Conservation (phyloP, 2,888 invertebrate genomes). For the Lypha dubia region DNA sequence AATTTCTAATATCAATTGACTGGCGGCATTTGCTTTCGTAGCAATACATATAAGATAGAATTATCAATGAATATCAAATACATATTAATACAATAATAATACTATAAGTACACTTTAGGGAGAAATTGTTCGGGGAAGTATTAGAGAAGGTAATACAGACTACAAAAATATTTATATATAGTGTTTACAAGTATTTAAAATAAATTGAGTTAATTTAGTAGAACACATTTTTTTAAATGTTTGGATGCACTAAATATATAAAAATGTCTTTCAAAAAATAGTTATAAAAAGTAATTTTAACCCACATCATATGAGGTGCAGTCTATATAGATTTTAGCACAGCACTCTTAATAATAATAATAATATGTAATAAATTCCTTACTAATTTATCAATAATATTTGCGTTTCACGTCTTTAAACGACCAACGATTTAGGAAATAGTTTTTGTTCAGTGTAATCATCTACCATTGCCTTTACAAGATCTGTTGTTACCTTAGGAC, state of each 20-base stretch:
- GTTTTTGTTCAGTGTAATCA: slow-evolving; percentile 91
- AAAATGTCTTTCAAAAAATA: slow-evolving; percentile 41
- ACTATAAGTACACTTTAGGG: slow-evolving; percentile 81
- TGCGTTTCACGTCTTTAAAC: slow-evolving; percentile 83
- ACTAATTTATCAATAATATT: slow-evolving; percentile 10
- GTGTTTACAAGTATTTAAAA: slow-evolving; percentile 3
- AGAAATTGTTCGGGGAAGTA: slow-evolving; percentile 14
- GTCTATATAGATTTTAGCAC: slow-evolving; percentile 64
- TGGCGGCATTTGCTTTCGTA: slow-evolving; percentile 17
- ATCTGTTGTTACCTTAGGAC: slow-evolving; percentile 87
- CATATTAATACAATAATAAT: slow-evolving; percentile 74
- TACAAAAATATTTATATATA: slow-evolving; percentile 17
- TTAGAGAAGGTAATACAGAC: slow-evolving; percentile 4
- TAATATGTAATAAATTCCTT: too few relatives aligned
- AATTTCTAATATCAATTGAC: slow-evolving; percentile 62
- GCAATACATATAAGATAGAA: slow-evolving; percentile 45
- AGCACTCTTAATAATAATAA: slow-evolving; percentile 47
- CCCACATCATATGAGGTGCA: slow-evolving; percentile 59
- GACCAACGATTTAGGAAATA: slow-evolving; percentile 90
- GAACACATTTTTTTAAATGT: slow-evolving; percentile 9
- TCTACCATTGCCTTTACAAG: slow-evolving; percentile 89
- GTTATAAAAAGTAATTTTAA: slow-evolving; percentile 30
- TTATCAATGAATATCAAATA: slow-evolving; percentile 45
- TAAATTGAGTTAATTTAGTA: slow-evolving; percentile 4
- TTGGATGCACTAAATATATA: slow-evolving; percentile 15